Evolutionary conservation across 2,113 vertebrate species (phyloP).

Genomic region (Crocuta crocuta): DNA sequence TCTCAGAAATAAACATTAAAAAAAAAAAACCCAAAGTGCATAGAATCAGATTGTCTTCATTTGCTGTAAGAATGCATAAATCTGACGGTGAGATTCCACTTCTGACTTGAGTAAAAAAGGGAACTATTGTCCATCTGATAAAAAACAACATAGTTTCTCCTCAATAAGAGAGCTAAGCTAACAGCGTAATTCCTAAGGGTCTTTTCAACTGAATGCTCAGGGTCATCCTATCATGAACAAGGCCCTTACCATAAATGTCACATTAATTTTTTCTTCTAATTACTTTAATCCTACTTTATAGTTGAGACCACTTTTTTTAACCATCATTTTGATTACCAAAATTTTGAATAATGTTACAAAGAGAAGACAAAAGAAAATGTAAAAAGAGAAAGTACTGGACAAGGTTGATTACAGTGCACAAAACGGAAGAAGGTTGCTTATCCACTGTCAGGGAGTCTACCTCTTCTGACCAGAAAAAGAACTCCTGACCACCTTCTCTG

Average conservation of each 20-base stretch:
- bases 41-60: not conserved
- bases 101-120: not conserved
- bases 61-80: not conserved
- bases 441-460: not conserved
- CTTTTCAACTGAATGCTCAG: not conserved
- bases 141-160: not conserved
- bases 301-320: not conserved
- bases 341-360: not conserved
- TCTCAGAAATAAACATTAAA: too few relatives aligned
- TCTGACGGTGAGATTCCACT: not conserved
- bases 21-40: not conserved
- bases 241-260: not conserved
- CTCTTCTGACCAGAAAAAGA: not conserved
- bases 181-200: not conserved
- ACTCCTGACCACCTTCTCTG: not conserved
- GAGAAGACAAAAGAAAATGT: not conserved
- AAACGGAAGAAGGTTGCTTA: not conserved
- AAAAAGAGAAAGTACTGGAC: not conserved
- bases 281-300: not conserved
- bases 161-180: not conserved
- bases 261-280: not conserved
- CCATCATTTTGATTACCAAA: conserved; percentile 7
- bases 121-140: not conserved
- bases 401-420: not conserved
- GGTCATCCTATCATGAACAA: not conserved